Evolutionary conservation across 2,113 vertebrate species (phyloP).

Genomic region (Megaptera novaeangliae): DNA sequence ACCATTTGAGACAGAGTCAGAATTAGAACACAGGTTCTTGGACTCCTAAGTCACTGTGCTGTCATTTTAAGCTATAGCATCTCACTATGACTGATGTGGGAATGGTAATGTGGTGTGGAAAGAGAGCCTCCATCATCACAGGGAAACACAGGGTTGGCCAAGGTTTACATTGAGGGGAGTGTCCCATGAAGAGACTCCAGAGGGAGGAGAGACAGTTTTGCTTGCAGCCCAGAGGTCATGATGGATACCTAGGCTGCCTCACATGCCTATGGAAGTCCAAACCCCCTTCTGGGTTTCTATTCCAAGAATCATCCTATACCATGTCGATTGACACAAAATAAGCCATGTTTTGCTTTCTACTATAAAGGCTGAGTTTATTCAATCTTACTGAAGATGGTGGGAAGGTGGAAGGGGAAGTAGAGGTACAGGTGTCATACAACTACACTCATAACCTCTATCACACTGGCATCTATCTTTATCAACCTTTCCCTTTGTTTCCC

Average conservation of each 20-base stretch:
- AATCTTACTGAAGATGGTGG: neutral
- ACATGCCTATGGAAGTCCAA: neutral
- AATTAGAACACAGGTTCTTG: neutral
- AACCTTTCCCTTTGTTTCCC: neutral
- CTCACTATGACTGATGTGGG: neutral
- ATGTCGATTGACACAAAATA: neutral
- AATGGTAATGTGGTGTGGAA: neutral
- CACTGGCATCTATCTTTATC: neutral
- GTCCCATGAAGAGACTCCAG: neutral
- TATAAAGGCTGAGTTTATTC: neutral
- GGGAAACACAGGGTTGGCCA: neutral
- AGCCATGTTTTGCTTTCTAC: neutral
- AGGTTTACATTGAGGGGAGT: neutral
- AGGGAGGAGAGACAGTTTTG: neutral
- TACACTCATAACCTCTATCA: neutral
- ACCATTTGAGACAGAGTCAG: neutral
- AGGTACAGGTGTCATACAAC: neutral
- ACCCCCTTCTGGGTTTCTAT: neutral
- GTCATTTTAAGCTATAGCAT: neutral
- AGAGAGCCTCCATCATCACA: neutral
- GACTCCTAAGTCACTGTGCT: neutral
- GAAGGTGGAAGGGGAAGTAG: fast-evolving
- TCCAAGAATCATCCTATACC: neutral
- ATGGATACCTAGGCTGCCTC: neutral
- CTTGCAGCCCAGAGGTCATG: neutral